Evolutionary conservation across 2,888 invertebrate species (phyloP), one percentile per base, ranked within the genome.

Genomic region (Melanotus villosus): DNA sequence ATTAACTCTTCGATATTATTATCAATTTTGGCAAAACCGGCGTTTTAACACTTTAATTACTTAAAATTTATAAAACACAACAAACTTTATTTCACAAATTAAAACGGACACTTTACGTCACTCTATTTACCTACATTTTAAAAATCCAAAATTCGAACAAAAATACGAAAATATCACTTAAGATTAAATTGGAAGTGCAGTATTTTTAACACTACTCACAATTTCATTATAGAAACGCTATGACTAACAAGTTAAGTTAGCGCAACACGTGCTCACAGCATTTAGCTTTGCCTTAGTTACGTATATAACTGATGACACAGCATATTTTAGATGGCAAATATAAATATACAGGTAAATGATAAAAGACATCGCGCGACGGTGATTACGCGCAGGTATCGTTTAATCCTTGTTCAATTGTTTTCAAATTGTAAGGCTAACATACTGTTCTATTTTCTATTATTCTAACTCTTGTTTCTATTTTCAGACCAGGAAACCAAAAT

Each of bases 251-350:
- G 36, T 43, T 41, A 68, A 62, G 52, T 66, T 62, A 52, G 47
- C 43, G 43, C 32, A 68, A 58, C 68, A 68, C 68, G 68, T 68
- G 68, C 64, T 68, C 57, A 58, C 56, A 43, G 45, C 50, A 58
- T 45, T 62, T 47, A 38, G 54, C 62, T 62, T 26, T 66, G 56
- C 56, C 41, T 26, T 54, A 65, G 34, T 47, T 66, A 56, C 45
- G 56, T 60, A 62, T 68, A 62, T 68, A 63, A 47, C 62, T 34
- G 57, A 68, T 68, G 68, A 68, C 68, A 68, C 52, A 64, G 68
- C 68, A 68, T 23, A 64, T 64, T 68, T 68, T 45, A 23, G 36
- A 56, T 36, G 38, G 43, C 45, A 45, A 50, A 30, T 56, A 57
- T 57, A 62, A 68, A 68, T 63, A 67, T 41, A 63, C 32, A 64